Base-by-base conservation (phyloP, 2,888 invertebrate genomes). In the Abrostola triplasia region DNA sequence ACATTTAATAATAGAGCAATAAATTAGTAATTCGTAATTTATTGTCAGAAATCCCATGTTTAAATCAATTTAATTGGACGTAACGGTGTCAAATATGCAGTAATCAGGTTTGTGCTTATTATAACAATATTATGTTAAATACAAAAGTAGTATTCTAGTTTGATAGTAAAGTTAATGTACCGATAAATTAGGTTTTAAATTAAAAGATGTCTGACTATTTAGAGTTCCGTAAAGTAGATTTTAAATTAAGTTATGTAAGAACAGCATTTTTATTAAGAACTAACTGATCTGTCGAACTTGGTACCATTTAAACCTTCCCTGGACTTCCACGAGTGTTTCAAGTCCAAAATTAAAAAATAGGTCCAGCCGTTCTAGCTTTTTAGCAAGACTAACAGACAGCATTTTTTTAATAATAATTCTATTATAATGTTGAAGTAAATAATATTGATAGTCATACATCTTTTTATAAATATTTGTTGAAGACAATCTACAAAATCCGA, bases 151-250 rank as follows among this genome's bases (percentile, higher is more conserved):
- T 62, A 10, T 37, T 49, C 24, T 36, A 54, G 13, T 51, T 52
- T 51, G 24, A 36, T 53, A 52, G 47, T 53, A 44, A 57, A 68
- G 36, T 76, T 65, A 73, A 61, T 68, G 65, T 53, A 49, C 55
- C 73, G 57, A 67, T 59, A 77, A 70, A 67, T 69, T 60, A 63
- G 55, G 51, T 61, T 76, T 73, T 56, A n/a, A 58, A 59, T 70
- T 51, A 53, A 54, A 74, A 60, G n/a, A 47, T 59, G 53, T 52
- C 38, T 41, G 37, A 42, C 38, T 6, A 10, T 64, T 62, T 67
- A 58, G 67, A 13, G 62, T 11, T 64, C 55, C 53, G 36, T 73
- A n/a, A 50, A 36, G 35, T 41, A 5, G n/a, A 41, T n/a, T 41
- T 41, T 41, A 41, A 40, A 10, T 0, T 0, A 11, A 10, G 11